Percentiles rank a stretch among this genome's conserved stretches.
Evolutionary conservation across 1,140 invertebrate species (phyloP).

Genomic region (Galleria mellonella): DNA sequence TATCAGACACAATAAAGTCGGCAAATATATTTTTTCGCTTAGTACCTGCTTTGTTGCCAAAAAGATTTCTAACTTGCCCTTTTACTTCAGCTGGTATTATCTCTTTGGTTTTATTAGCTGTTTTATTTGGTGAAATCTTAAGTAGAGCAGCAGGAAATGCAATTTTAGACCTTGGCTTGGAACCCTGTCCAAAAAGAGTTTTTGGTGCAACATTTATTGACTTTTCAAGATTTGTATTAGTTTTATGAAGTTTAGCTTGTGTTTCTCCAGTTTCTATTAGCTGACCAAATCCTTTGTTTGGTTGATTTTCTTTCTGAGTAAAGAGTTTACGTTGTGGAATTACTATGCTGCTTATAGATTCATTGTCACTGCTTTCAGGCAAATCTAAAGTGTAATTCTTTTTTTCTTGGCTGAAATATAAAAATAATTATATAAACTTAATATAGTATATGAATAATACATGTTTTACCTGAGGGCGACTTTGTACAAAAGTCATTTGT

Average conservation of each 20-base stretch:
- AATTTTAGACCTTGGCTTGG: conserved; percentile 30
- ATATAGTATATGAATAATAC: too few species aligned
- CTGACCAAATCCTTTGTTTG: conserved; percentile 34
- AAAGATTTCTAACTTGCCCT: conserved; percentile 40
- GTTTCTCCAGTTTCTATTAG: conserved; percentile 35
- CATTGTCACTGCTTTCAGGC: conserved; percentile 58
- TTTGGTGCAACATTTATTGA: conserved; percentile 34
- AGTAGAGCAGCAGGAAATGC: conserved; percentile 43
- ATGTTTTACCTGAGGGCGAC: too few species aligned
- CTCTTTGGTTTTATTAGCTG: conserved; percentile 43
- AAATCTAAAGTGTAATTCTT: conserved; percentile 40
- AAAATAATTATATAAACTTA: too few species aligned
- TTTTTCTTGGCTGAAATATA: conserved; percentile 61
- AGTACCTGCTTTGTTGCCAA: conserved; percentile 32
- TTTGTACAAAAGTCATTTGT: too few species aligned
- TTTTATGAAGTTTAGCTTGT: conserved; percentile 29
- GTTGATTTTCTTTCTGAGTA: conserved; percentile 35
- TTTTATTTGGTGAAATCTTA: conserved; percentile 44
- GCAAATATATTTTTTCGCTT: conserved; percentile 58
- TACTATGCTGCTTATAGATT: conserved; percentile 58
- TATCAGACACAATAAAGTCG: conserved; percentile 53
- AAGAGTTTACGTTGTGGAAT: conserved; percentile 52
- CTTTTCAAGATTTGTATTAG: conserved; percentile 28
- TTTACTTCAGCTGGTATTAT: conserved; percentile 17
- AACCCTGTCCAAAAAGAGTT: conserved; percentile 32